A percentile compares a stretch with the other conserved stretches of the same genome.
phyloP scores from a whole-genome alignment of 2,888 invertebrate genomes.

The Parnassius mnemosyne region DNA sequence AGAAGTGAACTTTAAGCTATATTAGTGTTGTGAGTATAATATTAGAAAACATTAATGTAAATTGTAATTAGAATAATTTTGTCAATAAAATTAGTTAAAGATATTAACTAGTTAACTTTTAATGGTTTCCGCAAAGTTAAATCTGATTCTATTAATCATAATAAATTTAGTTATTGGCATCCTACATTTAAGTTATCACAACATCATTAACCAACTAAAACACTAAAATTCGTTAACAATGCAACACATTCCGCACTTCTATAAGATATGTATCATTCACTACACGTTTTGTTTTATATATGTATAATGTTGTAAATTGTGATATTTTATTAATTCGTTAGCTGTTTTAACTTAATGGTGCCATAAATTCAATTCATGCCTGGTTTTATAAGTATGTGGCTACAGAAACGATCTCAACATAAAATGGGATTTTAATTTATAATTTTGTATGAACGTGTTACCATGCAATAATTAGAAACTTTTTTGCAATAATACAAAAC shows the following conservation, averaged over 20 bases:
- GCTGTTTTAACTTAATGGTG: background rate
- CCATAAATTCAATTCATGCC: constrained; percentile 2
- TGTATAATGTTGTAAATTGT: background rate
- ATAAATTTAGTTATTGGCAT: too few relatives aligned
- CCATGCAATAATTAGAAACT: background rate
- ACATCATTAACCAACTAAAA: background rate
- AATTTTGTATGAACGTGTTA: background rate
- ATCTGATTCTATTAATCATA: too few relatives aligned
- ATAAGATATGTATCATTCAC: background rate
- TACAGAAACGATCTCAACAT: constrained; percentile 11
- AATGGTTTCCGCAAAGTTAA: too few relatives aligned
- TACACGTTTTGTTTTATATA: background rate
- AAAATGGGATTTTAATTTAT: constrained; percentile 11
- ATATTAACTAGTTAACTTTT: too few relatives aligned
- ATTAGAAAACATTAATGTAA: too few relatives aligned
- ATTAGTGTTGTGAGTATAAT: too few relatives aligned
- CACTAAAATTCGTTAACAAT: background rate
- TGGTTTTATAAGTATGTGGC: constrained; percentile 17
- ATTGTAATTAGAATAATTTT: too few relatives aligned
- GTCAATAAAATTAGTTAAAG: too few relatives aligned
- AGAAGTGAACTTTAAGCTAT: too few relatives aligned
- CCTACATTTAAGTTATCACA: too few relatives aligned
- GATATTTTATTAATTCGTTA: background rate
- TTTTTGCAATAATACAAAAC: background rate
- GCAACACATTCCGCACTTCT: background rate